phyloP scores from a whole-genome alignment of 1,140 invertebrate genomes.

The Achatina immaculata region DNA sequence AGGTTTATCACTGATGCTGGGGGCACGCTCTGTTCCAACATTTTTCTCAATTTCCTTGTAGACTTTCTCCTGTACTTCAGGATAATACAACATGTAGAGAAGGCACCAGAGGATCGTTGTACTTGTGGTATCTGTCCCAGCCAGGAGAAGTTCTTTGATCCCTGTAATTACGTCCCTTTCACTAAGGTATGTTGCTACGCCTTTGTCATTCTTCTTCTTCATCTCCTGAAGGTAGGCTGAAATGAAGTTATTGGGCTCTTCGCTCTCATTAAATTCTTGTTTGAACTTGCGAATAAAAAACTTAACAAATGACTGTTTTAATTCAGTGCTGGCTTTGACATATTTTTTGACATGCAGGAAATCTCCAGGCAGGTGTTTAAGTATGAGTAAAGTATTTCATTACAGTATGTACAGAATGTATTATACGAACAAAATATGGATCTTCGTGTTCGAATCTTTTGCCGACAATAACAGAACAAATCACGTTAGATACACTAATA shows the following conservation, averaged over 20 bases:
- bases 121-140: conserved; percentile 88
- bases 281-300: neutral
- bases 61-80: conserved; percentile 80
- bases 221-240: neutral
- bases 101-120: conserved; percentile 89
- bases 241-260: neutral
- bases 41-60: conserved; percentile 9
- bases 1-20: too few species aligned
- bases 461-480: neutral
- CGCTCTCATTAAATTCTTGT: neutral
- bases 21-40: neutral
- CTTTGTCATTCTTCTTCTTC: neutral
- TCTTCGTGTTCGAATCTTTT: neutral
- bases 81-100: conserved; percentile 80
- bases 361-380: conserved; percentile 43
- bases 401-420: neutral
- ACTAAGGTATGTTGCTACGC: neutral
- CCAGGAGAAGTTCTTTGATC: conserved; percentile 83
- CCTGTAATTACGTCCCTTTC: conserved; percentile 26
- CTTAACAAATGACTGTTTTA: neutral
- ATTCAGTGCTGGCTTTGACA: neutral
- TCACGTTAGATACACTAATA: neutral
- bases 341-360: conserved; percentile 36
- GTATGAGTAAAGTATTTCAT: neutral
- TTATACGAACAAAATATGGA: neutral